phyloP scores from a whole-genome alignment of 2,888 invertebrate species.

The Sicus ferrugineus region DNA sequence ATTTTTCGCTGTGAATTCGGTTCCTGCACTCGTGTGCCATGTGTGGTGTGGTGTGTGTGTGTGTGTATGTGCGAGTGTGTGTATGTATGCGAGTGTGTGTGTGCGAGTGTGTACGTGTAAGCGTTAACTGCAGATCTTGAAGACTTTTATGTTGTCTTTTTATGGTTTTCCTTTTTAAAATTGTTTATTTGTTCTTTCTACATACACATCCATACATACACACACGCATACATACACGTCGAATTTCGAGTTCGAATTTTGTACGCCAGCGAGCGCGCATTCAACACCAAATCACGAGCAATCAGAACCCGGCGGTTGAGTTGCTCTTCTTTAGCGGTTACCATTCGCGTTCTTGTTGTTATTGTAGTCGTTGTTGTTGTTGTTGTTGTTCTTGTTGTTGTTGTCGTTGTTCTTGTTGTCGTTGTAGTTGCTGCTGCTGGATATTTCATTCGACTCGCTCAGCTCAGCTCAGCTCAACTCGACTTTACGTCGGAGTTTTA shows the following conservation, averaged over 20 bases:
- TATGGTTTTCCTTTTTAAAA: neutral
- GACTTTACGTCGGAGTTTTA: conserved; percentile 60
- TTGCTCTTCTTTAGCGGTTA: conserved; percentile 39
- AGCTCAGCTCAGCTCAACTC: conserved; percentile 20
- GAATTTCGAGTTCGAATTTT: conserved; percentile 42
- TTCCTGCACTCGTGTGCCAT: conserved; percentile 11
- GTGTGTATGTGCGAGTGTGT: neutral
- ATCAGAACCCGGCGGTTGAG: conserved; percentile 47
- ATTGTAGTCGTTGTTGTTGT: conserved; percentile 35
- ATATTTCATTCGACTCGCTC: conserved; percentile 40
- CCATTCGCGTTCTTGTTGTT: conserved; percentile 51
- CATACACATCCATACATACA: neutral
- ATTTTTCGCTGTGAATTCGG: neutral
- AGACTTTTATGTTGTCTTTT: neutral
- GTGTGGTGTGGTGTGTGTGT: neutral
- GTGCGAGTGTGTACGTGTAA: neutral
- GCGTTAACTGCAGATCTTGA: neutral
- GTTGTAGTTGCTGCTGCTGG: conserved; percentile 48
- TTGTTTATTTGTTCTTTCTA: neutral
- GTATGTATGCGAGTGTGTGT: neutral
- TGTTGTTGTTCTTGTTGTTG: conserved; percentile 52
- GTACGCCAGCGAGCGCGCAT: conserved; percentile 32
- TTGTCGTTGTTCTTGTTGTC: conserved; percentile 39
- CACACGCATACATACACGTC: neutral
- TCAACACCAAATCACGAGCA: conserved; percentile 44